These are phyloP conservation scores for Leiothrix lutea DNA, from an alignment of 2,113 vertebrate species.

Conservation along the genomic window DNA sequence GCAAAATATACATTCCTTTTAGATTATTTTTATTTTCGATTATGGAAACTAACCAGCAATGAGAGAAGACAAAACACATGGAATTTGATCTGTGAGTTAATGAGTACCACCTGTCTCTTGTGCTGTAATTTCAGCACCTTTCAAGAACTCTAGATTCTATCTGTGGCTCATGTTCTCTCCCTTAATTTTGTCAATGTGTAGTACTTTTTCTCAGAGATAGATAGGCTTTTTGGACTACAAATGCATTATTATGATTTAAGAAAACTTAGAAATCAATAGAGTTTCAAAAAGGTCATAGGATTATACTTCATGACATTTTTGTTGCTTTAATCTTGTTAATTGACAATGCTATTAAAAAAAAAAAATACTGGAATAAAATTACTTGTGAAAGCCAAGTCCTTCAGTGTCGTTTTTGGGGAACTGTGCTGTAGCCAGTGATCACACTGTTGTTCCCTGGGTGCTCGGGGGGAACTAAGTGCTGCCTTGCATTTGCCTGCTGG, in stretches of 20 bases:
- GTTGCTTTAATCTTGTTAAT: background rate
- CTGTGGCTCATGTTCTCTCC: background rate
- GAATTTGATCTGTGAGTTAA: slow-evolving; percentile 33
- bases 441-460: background rate
- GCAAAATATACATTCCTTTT: background rate
- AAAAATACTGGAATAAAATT: background rate
- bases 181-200: background rate
- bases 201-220: background rate
- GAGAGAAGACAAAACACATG: slow-evolving; percentile 12
- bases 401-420: background rate
- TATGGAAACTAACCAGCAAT: background rate
- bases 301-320: background rate
- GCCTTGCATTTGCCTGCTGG: background rate
- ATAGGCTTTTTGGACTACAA: fast-evolving
- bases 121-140: slow-evolving; percentile 43
- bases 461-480: background rate
- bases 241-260: background rate
- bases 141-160: slow-evolving; percentile 35
- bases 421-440: background rate
- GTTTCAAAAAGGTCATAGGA: background rate
- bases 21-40: background rate
- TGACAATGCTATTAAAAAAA: background rate
- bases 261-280: background rate
- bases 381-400: background rate
- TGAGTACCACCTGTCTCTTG: slow-evolving; percentile 15